phyloP scores from a whole-genome alignment of 2,797 vertebrate genomes.

The Eulemur albifrons region DNA sequence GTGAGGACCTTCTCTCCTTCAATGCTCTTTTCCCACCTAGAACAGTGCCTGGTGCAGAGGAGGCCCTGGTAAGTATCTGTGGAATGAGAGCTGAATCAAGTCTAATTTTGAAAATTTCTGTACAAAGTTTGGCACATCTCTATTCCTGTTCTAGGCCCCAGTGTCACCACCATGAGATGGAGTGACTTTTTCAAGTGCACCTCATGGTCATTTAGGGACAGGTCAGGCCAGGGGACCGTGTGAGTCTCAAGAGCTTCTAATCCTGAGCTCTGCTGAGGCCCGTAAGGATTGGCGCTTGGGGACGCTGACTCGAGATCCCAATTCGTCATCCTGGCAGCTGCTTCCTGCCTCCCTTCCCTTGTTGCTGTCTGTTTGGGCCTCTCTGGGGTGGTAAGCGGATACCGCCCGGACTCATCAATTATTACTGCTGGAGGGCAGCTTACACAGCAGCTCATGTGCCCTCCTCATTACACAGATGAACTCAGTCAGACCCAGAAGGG shows the following conservation, averaged over 20 bases:
- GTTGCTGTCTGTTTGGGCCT: neutral
- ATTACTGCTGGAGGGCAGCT: slow-evolving; percentile 10
- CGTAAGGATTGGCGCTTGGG: neutral
- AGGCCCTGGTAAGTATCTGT: neutral
- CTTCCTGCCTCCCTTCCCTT: slow-evolving; percentile 13
- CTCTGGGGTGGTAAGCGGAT: slow-evolving; percentile 15
- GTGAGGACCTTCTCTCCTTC: neutral
- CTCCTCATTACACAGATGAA: neutral
- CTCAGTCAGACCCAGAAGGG: neutral
- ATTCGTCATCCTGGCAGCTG: slow-evolving; percentile 56
- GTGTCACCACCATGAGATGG: neutral
- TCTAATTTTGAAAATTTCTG: neutral
- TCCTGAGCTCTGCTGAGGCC: neutral
- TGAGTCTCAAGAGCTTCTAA: neutral
- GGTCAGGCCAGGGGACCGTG: neutral
- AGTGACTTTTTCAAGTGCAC: neutral
- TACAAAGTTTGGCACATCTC: neutral
- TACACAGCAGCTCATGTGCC: neutral
- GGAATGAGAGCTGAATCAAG: neutral
- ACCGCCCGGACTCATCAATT: slow-evolving; percentile 10
- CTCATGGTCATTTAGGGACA: neutral
- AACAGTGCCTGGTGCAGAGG: neutral
- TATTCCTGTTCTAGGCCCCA: neutral
- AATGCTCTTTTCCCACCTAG: neutral
- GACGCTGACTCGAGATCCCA: neutral